Percentiles rank a stretch among this genome's conserved stretches.
Evolutionary conservation across 1,140 invertebrate genomes (phyloP).

Genomic region (Microvelia longipes): DNA sequence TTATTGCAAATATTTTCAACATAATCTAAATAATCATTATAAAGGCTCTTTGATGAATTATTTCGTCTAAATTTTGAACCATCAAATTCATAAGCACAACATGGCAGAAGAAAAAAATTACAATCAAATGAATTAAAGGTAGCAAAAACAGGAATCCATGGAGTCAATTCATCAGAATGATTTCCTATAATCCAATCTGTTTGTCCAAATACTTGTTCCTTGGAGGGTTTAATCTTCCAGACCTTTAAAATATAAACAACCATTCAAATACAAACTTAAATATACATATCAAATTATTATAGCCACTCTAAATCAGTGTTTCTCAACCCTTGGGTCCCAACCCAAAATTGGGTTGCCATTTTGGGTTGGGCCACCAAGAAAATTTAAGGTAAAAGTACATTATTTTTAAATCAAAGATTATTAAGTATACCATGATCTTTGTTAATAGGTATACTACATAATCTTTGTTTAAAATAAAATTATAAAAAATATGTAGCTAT

Average conservation of each 20-base stretch:
- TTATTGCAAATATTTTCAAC: constrained; percentile 46
- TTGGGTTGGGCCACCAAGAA: no score
- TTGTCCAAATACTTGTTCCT: constrained; percentile 50
- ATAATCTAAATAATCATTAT: constrained; percentile 71
- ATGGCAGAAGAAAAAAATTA: constrained; percentile 82
- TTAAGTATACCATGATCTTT: no score
- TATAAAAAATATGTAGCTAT: no score
- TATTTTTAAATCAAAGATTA: no score
- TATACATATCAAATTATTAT: no score
- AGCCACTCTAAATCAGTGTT: no score
- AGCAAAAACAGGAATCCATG: constrained; percentile 91
- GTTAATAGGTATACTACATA: no score
- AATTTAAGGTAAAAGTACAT: no score
- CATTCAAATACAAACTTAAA: not conserved
- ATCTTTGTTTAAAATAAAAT: no score
- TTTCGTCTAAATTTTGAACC: constrained; percentile 61
- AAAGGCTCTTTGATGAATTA: constrained; percentile 52
- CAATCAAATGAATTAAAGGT: constrained; percentile 48
- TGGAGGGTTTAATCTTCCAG: constrained; percentile 50
- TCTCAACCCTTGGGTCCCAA: no score
- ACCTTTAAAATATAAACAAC: constrained; percentile 37
- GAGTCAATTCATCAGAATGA: constrained; percentile 95
- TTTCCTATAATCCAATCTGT: constrained; percentile 94
- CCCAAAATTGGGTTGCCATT: no score
- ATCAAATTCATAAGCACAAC: constrained; percentile 83